These are phyloP conservation scores for Drosophila crucigera DNA, from an alignment of 2,888 invertebrate species.

Conservation along the genomic window DNA sequence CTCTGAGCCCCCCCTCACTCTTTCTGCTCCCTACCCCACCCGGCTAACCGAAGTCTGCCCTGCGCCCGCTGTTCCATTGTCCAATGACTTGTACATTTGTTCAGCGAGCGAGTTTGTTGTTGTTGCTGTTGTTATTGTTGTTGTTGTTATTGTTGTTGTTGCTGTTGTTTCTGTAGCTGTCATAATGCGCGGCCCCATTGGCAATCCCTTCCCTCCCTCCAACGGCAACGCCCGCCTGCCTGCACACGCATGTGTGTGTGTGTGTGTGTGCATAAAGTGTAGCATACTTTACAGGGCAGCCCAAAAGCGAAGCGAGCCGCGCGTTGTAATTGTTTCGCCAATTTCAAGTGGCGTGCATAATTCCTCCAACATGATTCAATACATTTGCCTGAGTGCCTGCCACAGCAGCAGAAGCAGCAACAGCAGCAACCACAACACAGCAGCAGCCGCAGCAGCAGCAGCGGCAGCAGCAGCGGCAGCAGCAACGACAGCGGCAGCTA, in stretches of 20 bases:
- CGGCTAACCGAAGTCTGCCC: slow-evolving; percentile 15
- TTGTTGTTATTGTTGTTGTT: not conserved
- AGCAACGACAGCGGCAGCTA: slow-evolving; percentile 39
- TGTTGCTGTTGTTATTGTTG: slow-evolving; percentile 10
- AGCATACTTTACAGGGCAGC: slow-evolving; percentile 67
- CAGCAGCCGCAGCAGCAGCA: slow-evolving; percentile 7
- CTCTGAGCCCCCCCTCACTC: slow-evolving; percentile 48
- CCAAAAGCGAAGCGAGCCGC: slow-evolving; percentile 34
- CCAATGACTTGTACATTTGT: slow-evolving; percentile 77
- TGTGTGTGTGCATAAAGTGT: slow-evolving; percentile 62
- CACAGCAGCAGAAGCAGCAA: slow-evolving; percentile 13
- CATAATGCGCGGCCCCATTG: slow-evolving; percentile 60
- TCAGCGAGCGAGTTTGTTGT: slow-evolving; percentile 28
- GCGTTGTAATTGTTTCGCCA: slow-evolving; percentile 78
- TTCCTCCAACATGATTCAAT: slow-evolving; percentile 78
- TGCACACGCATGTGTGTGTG: slow-evolving; percentile 24
- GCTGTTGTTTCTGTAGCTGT: slow-evolving; percentile 52
- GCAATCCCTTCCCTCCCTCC: not conserved
- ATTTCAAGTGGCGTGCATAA: slow-evolving; percentile 79
- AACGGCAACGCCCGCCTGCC: slow-evolving; percentile 5
- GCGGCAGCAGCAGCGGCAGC: slow-evolving; percentile 2
- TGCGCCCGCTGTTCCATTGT: slow-evolving; percentile 43
- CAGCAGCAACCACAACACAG: slow-evolving; percentile 9
- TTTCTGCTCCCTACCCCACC: not conserved
- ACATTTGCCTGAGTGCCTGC: slow-evolving; percentile 63